These are phyloP conservation scores for Syngnathus scovelli DNA, from an alignment of 2,113 vertebrate species.

Conservation along the genomic window DNA sequence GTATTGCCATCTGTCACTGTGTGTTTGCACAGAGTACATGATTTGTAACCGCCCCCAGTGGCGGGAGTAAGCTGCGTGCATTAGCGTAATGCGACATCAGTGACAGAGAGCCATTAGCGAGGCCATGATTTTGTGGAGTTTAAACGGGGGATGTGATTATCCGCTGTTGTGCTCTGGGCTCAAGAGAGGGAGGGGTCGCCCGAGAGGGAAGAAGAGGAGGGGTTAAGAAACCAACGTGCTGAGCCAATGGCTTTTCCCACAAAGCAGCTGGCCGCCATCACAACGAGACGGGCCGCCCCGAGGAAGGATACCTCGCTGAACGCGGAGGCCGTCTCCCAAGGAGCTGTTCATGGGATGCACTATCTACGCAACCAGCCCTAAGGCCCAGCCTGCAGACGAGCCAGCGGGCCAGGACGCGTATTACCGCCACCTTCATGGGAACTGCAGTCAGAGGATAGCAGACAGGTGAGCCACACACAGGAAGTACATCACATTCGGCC, in stretches of 20 bases:
- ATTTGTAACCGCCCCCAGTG: constrained; percentile 24
- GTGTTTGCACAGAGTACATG: background rate
- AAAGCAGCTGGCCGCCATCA: constrained; percentile 60
- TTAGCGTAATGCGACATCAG: constrained; percentile 53
- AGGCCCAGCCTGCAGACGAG: constrained; percentile 68
- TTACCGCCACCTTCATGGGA: constrained; percentile 55
- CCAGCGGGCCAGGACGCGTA: constrained; percentile 56
- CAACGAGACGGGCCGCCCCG: constrained; percentile 46
- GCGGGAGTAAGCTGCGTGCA: constrained; percentile 20
- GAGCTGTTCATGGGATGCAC: constrained; percentile 72
- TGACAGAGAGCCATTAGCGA: constrained; percentile 51
- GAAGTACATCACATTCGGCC: background rate
- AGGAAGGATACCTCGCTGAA: constrained; percentile 49
- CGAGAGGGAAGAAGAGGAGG: constrained; percentile 42
- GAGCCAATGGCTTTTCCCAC: constrained; percentile 66
- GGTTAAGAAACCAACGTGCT: constrained; percentile 59
- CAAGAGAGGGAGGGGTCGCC: constrained; percentile 27
- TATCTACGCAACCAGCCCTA: constrained; percentile 71
- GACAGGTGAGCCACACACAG: constrained; percentile 41
- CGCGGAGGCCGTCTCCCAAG: constrained; percentile 44
- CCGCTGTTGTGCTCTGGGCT: constrained; percentile 35
- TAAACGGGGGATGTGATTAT: constrained; percentile 75
- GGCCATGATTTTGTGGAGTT: constrained; percentile 66
- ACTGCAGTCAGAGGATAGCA: constrained; percentile 64
- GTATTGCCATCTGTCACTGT: background rate